Conservation (phyloP, 2,797 vertebrate genomes). For the Myotis planiceps region DNA sequence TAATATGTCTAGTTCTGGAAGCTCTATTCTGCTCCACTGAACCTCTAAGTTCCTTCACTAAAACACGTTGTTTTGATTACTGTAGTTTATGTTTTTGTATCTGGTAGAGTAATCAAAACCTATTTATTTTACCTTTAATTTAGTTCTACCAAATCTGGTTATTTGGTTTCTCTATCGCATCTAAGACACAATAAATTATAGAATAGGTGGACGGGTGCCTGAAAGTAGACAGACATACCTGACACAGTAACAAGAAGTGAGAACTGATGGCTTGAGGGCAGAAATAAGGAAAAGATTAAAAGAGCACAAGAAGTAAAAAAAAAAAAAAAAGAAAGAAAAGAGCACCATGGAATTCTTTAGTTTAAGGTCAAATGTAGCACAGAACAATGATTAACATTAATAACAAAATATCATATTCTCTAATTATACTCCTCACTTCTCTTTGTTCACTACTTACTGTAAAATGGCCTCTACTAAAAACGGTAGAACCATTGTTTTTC, state of each 20-base stretch:
- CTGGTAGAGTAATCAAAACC: constrained; percentile 12
- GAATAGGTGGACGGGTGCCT: too few species aligned
- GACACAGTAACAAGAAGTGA: background rate
- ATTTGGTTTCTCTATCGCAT: background rate
- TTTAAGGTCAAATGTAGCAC: background rate
- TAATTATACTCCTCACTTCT: background rate
- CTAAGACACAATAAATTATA: background rate
- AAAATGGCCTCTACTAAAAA: background rate
- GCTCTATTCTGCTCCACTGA: background rate
- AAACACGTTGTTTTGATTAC: background rate
- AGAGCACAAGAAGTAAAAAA: background rate
- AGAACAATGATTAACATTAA: background rate
- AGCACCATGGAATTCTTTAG: background rate
- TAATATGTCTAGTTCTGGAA: background rate
- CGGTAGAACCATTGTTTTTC: background rate
- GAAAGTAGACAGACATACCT: background rate
- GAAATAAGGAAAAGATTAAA: background rate
- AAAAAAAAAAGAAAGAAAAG: background rate
- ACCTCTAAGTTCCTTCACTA: background rate
- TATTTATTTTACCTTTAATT: constrained; percentile 33
- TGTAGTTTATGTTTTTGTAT: background rate
- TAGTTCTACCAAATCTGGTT: constrained; percentile 21
- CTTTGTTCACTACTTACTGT: background rate
- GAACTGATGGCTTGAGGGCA: background rate
- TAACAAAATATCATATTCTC: background rate